phyloP scores from a whole-genome alignment of 2,888 invertebrate species.

The Ashinkailepas kermadecensis region DNA sequence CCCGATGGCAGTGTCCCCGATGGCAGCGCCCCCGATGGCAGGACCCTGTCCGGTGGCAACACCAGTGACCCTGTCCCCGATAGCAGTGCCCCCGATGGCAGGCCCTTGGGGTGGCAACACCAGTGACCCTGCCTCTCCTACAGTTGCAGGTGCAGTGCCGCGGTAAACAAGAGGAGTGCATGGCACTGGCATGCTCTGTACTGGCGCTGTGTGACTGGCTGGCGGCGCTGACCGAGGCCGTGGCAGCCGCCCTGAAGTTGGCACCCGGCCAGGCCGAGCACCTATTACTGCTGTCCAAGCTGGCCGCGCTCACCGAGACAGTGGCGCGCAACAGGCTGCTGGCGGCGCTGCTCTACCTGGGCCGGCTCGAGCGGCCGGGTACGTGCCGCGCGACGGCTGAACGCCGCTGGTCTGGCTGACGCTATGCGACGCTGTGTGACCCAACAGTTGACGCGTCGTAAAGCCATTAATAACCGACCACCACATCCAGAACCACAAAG shows the following conservation, averaged over 20 bases:
- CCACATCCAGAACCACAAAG: too few relatives aligned
- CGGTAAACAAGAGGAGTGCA: slow-evolving; percentile 72
- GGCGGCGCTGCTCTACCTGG: slow-evolving; percentile 10
- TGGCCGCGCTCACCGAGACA: background rate
- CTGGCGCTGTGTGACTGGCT: slow-evolving; percentile 56
- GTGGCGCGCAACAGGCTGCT: background rate
- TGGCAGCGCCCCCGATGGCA: slow-evolving; percentile 57
- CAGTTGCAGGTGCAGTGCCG: slow-evolving; percentile 24
- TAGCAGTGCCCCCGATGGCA: too few relatives aligned
- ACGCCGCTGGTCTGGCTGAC: too few relatives aligned
- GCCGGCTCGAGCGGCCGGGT: background rate
- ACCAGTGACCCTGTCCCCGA: too few relatives aligned
- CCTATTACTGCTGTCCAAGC: background rate
- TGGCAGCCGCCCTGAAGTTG: slow-evolving; percentile 25
- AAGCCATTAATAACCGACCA: too few relatives aligned
- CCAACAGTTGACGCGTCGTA: too few relatives aligned
- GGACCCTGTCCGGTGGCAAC: too few relatives aligned
- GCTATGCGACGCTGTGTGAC: too few relatives aligned
- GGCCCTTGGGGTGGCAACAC: background rate
- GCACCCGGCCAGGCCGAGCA: background rate
- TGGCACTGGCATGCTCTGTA: slow-evolving; percentile 67
- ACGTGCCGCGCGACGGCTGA: background rate
- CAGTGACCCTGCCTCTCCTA: background rate
- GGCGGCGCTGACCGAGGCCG: slow-evolving; percentile 38
- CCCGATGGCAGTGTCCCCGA: slow-evolving; percentile 24